phyloP scores from a whole-genome alignment of 2,113 vertebrate genomes.

The Pteronura brasiliensis region DNA sequence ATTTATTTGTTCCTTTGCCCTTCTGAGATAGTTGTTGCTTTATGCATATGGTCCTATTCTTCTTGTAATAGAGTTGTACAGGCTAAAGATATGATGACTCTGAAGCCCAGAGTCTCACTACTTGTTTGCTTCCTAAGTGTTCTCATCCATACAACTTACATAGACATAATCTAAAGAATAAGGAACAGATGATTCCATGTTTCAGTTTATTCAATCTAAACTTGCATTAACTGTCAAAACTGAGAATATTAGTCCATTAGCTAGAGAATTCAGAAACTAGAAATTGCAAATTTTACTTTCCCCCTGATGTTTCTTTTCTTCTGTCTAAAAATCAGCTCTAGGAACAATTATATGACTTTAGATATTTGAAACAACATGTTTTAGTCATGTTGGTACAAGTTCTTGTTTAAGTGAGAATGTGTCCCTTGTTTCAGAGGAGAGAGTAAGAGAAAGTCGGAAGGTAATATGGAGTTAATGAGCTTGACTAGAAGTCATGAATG shows the following conservation, averaged over 20 bases:
- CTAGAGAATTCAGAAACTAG: constrained; percentile 3
- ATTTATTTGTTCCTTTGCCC: neutral
- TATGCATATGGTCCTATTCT: neutral
- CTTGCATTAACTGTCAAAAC: neutral
- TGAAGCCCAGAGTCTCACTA: neutral
- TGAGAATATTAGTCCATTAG: neutral
- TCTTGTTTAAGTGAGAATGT: neutral
- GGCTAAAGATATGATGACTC: neutral
- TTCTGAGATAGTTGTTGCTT: neutral
- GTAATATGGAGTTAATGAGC: neutral
- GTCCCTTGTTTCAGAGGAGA: neutral
- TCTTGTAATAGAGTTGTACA: neutral
- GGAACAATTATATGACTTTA: neutral
- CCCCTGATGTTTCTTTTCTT: neutral
- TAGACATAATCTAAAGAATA: neutral
- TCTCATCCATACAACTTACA: neutral
- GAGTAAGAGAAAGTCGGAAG: neutral
- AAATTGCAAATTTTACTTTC: neutral
- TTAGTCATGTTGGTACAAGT: neutral
- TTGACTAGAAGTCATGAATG: neutral
- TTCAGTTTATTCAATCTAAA: neutral
- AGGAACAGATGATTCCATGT: neutral
- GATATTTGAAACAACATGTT: neutral
- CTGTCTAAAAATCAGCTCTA: neutral
- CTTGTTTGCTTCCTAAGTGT: neutral